Base-by-base conservation (phyloP, 1,140 invertebrate species). In the Eumaeus atala region DNA sequence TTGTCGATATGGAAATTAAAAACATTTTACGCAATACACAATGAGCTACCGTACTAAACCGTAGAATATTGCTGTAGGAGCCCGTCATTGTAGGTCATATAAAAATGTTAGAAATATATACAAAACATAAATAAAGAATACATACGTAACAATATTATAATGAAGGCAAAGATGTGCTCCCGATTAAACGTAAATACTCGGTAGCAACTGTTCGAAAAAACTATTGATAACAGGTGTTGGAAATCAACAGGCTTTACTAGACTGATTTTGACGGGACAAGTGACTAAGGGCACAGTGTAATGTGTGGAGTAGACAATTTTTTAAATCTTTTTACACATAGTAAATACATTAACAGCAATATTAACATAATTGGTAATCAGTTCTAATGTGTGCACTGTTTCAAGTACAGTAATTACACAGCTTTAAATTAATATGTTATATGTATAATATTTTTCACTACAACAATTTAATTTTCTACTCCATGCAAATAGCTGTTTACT, bases 221-320 rank as follows among this genome's bases (percentile, higher is more conserved):
- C 37, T 35, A 33, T 38, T 42, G 34, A 58, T 54, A 70, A 78
- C 75, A 78, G 75, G 75, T 78, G 75, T 71, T 64, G 58, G 47
- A 58, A 65, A 66, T 64, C 66, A 65, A 78, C 75, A 73, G 68
- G 59, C 62, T 70, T 67, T 69, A 78, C 68, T 71, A 75, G 75
- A 74, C 75, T 76, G 73, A 78, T 78, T 78, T 78, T 69, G 68
- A 76, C 62, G 64, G 57, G 68, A 72, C 72, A 72, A 74, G 68
- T 73, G 66, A 60, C 61, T 67, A 37, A 51, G 35, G 18, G 62
- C 55, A 64, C 61, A 72, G 38, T n/a, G 51, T 56, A 34, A 44
- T 4, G 11, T 16, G 14, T 67, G n/a, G 68, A 73, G 64, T 33
- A 9, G 47, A 7, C 21, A 3, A n/a, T n/a, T n/a, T n/a, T n/a